Base-by-base conservation (phyloP, 2,888 invertebrate genomes). In the Amiota communis region DNA sequence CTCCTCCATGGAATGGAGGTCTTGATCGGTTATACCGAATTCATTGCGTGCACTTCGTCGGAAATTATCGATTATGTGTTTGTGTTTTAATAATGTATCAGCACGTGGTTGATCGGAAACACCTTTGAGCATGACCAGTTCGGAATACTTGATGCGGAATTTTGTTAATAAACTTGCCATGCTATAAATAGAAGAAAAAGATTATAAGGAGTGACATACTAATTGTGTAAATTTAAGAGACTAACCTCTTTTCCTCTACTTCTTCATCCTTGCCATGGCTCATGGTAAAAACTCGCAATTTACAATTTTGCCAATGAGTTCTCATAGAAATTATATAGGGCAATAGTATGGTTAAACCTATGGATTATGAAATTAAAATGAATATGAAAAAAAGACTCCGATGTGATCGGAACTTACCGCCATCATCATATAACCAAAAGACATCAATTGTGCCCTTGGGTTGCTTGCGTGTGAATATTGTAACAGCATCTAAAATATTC, bases 351-450 rank as follows among this genome's bases (percentile, higher is more conserved):
- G 96, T 96, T 61, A 97, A 91, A 70, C 89, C 89, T 89, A 59
- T 0, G 23, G 15, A 10, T 6, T 0, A 15, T 9, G 71, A 46
- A 23, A 13, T 23, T 15, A 20, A 13, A 46, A 64, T 46, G 11
- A 36, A 15, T 9, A 13, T 1, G 17, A 46, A 13, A 0, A 4
- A 1, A 2, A 12, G 23, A 36, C 11, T 2, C 2, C 8, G 12
- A 1, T 9, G 10, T 10, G 8, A 46, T 10, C 8, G 1, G 63
- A 15, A 20, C 83, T 74, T 71, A 89, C 96, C 96, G 86, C 96
- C 96, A 89, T 96, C 98, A 88, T 98, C 98, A 89, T 97, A 98
- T 81, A 98, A 90, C 98, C 98, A 98, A 96, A 97, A 98, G 64
- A 98, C 97, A 90, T 98, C 98, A 61, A 98, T 94, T 0, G 93